A percentile compares a stretch with the other conserved stretches of the same genome.
These are phyloP conservation scores for Tetranychus cinnabarinus DNA, from an alignment of 1,140 invertebrate genomes.

Conservation along the genomic window DNA sequence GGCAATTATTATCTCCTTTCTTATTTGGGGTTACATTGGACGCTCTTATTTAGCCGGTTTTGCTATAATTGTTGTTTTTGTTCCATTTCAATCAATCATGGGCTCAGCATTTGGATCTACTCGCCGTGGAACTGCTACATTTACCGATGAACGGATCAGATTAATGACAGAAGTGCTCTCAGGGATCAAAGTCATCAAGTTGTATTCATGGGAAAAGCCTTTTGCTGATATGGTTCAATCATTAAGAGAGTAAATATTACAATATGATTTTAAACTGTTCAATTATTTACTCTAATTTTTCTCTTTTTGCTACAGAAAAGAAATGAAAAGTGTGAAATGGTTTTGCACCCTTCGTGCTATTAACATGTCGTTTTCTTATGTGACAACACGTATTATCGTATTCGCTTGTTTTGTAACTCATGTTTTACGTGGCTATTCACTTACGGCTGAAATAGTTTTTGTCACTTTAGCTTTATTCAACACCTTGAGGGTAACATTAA, in stretches of 20 bases:
- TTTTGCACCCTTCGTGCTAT: slow-evolving; percentile 39
- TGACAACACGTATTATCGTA: slow-evolving; percentile 36
- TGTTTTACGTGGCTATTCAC: slow-evolving; percentile 30
- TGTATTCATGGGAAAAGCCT: slow-evolving; percentile 40
- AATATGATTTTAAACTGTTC: not conserved
- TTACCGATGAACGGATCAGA: slow-evolving; percentile 29
- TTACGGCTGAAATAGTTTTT: slow-evolving; percentile 49
- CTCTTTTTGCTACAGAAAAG: slow-evolving; percentile 2
- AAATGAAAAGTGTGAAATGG: slow-evolving; percentile 28
- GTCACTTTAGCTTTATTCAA: slow-evolving; percentile 43
- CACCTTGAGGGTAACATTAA: slow-evolving; percentile 34
- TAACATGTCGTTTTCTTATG: slow-evolving; percentile 24
- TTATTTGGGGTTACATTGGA: slow-evolving; percentile 8
- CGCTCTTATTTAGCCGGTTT: slow-evolving; percentile 21
- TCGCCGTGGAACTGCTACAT: slow-evolving; percentile 36
- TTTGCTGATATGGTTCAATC: slow-evolving; percentile 38
- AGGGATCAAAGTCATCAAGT: slow-evolving; percentile 19
- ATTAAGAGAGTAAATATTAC: slow-evolving; percentile 21
- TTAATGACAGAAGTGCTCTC: slow-evolving; percentile 20
- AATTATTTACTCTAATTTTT: not conserved
- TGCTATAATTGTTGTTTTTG: slow-evolving; percentile 7
- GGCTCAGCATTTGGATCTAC: slow-evolving; percentile 5
- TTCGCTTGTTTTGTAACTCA: slow-evolving; percentile 44
- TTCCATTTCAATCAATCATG: slow-evolving; percentile 11
- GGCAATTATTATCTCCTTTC: slow-evolving; percentile 6